phyloP scores from a whole-genome alignment of 2,888 invertebrate species.

The Drosophila vallismaia region DNA sequence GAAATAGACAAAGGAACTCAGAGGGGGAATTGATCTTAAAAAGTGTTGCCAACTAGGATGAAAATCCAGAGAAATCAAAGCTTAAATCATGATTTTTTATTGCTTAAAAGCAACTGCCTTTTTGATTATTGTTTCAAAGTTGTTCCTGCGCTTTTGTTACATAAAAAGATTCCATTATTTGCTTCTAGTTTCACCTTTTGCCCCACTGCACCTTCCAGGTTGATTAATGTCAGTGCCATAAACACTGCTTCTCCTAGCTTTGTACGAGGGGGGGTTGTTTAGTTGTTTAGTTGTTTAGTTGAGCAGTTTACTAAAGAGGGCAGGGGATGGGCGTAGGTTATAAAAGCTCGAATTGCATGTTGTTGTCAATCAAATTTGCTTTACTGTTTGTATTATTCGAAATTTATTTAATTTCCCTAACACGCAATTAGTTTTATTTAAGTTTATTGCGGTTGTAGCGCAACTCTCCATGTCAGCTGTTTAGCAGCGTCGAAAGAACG shows the following conservation, averaged over 20 bases:
- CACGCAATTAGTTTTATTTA: constrained; percentile 80
- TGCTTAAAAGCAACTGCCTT: no score
- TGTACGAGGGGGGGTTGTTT: constrained; percentile 64
- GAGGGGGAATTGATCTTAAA: constrained; percentile 7
- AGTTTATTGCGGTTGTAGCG: constrained; percentile 74
- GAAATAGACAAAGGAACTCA: constrained; percentile 28
- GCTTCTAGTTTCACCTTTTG: neutral
- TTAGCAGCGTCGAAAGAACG: constrained; percentile 62
- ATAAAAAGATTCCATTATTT: neutral
- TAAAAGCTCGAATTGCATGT: constrained; percentile 62
- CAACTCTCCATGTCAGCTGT: constrained; percentile 58
- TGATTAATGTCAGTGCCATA: constrained; percentile 72
- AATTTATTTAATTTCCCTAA: constrained; percentile 77
- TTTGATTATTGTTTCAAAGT: no score
- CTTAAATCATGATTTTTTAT: no score
- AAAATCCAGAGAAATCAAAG: neutral
- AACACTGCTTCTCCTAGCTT: constrained; percentile 65
- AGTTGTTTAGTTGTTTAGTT: constrained; percentile 68
- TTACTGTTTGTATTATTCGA: constrained; percentile 76
- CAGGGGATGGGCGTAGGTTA: constrained; percentile 24
- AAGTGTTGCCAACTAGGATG: constrained; percentile 9
- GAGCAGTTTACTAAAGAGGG: constrained; percentile 48
- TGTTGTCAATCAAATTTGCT: constrained; percentile 76
- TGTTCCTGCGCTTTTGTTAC: no score
- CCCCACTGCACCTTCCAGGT: constrained; percentile 23